Base-by-base conservation (phyloP, 2,888 invertebrate species). In the Sussaba pulchella region DNA sequence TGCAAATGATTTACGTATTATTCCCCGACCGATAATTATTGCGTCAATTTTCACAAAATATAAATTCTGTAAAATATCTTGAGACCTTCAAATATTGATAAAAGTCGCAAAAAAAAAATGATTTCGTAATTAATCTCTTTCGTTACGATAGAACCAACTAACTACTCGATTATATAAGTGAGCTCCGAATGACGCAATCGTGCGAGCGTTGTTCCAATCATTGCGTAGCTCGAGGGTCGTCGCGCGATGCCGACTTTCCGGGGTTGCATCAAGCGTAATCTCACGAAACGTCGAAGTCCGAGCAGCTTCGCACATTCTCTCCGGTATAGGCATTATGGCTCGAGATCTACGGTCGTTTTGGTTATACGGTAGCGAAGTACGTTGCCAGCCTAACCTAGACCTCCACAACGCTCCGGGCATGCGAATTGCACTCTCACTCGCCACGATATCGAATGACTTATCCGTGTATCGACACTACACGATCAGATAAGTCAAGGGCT, bases 331-430 rank as follows among this genome's bases (percentile, higher is more conserved):
- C 36, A 36, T 59, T 17, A 36, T 17, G 17, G 36, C 31, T 36
- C 36, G 10, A 31, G 10, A 17, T n/a, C 31, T 57, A 57, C 17
- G 19, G 19, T 36, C 10, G 9, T 24, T 31, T 17, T 59, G 31
- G 45, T 21, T n/a, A n/a, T n/a, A n/a, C n/a, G n/a, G 6, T 21
- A 19, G 36, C 9, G 19, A 31, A 36, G 50, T 50, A 14, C 21
- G 19, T 52, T 41, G 24, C 39, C 14, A 24, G 8, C 9, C 19
- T 67, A 36, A 52, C 67, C 39, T 67, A 52, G 67, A 52, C 67
- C 52, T 67, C 52, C 24, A 52, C 1, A 36, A 21, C 12, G 21
- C 31, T 66, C 21, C 19, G 45, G 36, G 31, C 12, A 50, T 50
- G 50, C 50, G 36, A 50, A 41, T 36, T 41, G 21, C 5, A 41